These are phyloP conservation scores for Schrankia costaestrigalis DNA, from an alignment of 2,888 invertebrate genomes.

Conservation along the genomic window DNA sequence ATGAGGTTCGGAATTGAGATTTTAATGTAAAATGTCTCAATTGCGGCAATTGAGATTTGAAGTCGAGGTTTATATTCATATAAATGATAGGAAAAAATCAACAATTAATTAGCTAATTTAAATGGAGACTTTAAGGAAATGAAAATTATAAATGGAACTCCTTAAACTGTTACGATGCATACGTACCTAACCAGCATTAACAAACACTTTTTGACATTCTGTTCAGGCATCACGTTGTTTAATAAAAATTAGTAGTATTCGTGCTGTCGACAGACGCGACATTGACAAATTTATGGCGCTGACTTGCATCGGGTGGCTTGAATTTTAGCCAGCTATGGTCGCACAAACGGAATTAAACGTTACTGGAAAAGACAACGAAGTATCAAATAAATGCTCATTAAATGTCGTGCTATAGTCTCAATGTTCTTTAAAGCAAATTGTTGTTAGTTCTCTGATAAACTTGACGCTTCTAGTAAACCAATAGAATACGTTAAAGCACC, in stretches of 20 bases:
- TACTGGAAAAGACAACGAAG: constrained; percentile 27
- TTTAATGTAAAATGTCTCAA: constrained; percentile 61
- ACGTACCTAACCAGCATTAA: constrained; percentile 20
- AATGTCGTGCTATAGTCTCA: too few species aligned
- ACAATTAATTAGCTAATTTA: too few species aligned
- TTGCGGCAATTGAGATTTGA: constrained; percentile 51
- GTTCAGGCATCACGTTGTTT: constrained; percentile 38
- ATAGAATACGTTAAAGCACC: constrained; percentile 13
- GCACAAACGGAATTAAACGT: constrained; percentile 24
- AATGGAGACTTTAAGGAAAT: too few species aligned
- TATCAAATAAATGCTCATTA: constrained; percentile 6
- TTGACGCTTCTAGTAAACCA: constrained; percentile 30
- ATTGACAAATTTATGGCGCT: constrained; percentile 60
- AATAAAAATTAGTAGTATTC: constrained; percentile 46
- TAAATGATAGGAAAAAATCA: too few species aligned
- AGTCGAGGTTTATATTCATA: too few species aligned
- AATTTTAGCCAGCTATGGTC: constrained; percentile 38
- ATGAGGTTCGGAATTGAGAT: constrained; percentile 66
- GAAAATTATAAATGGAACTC: too few species aligned
- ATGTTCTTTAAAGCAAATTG: constrained; percentile 3
- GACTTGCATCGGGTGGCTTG: constrained; percentile 23
- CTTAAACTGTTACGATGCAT: constrained; percentile 7
- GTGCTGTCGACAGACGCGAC: constrained; percentile 43
- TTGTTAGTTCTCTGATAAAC: constrained; percentile 3
- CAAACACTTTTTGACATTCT: constrained; percentile 40